Evolutionary conservation across 2,113 vertebrate genomes (phyloP), one percentile per base, ranked within the genome.

Genomic region (Scolopax mira): DNA sequence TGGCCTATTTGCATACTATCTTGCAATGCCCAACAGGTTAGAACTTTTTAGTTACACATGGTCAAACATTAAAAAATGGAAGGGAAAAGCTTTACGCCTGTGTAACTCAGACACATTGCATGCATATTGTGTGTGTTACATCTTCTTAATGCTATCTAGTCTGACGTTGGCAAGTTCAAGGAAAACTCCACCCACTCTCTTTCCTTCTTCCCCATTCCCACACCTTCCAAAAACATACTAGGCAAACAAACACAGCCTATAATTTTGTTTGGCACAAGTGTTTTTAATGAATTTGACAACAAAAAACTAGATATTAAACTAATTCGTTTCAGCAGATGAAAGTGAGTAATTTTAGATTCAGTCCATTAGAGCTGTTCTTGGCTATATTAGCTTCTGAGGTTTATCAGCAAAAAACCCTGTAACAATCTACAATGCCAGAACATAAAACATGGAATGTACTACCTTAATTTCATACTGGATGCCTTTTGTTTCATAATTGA

Each of bases 401-500:
- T 95, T 89, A 95, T 94, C 93, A 94, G 91, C 66, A 96, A 95
- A 97, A 72, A 2, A 0, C 41, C 49, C 77, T 95, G 64, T 65
- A 88, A 87, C 46, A 93, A 55, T 73, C 93, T 93, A 96, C 91
- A 94, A 90, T 67, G 95, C 60, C 44, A 77, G 90, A 88, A 80
- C 54, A 83, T 69, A 93, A 90, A 88, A 93, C 85, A 75, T 80
- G 89, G 78, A 94, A 94, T 93, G 70, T 69, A 79, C 52, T 88
- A 72, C 78, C 90, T 90, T 97, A 94, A 97, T 97, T 97, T 97
- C 84, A 95, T 90, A 95, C 71, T 83, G 65, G 75, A 94, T 95
- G 90, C 67, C 77, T 97, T 97, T 96, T 97, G 92, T 97, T 96
- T 94, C 79, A 82, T 94, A 96, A 96, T 79, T 88, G 86, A 96